Percentiles rank a stretch among this genome's conserved stretches.
Evolutionary conservation across 2,113 vertebrate genomes (phyloP).

Genomic region (Odontesthes bonariensis): DNA sequence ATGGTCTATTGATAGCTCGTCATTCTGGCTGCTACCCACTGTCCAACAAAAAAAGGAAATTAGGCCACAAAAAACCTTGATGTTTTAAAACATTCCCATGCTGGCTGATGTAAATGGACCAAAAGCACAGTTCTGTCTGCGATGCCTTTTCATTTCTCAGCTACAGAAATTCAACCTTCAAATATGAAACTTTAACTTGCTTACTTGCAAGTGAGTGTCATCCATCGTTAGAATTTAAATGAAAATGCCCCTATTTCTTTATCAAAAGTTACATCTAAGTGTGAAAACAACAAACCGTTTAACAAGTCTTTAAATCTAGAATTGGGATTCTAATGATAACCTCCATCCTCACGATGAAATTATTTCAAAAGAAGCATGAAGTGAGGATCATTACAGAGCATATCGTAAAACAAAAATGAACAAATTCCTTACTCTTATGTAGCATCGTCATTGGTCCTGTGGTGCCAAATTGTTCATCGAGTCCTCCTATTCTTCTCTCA

Average conservation of each 20-base stretch:
- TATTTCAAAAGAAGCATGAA: neutral
- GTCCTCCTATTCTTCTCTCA: neutral
- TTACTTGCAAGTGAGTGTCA: neutral
- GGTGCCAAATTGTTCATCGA: neutral
- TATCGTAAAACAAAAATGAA: slow-evolving; percentile 6
- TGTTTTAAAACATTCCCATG: slow-evolving; percentile 31
- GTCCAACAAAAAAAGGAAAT: slow-evolving; percentile 52
- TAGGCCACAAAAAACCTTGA: slow-evolving; percentile 27
- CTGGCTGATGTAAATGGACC: slow-evolving; percentile 12
- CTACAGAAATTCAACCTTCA: slow-evolving; percentile 7
- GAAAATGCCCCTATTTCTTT: neutral
- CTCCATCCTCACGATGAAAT: neutral
- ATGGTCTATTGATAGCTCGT: slow-evolving; percentile 62
- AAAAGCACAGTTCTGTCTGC: slow-evolving; percentile 10
- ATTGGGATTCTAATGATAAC: neutral
- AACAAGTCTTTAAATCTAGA: neutral
- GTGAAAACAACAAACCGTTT: neutral
- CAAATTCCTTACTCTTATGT: neutral
- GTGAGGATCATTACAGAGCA: neutral
- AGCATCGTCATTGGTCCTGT: neutral
- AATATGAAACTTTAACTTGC: slow-evolving; percentile 3
- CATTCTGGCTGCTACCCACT: slow-evolving; percentile 48
- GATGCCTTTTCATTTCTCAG: slow-evolving; percentile 11
- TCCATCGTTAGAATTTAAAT: neutral
- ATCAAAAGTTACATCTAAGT: neutral